Conservation (phyloP, 2,113 vertebrate genomes). For the Muntiacus reevesi region DNA sequence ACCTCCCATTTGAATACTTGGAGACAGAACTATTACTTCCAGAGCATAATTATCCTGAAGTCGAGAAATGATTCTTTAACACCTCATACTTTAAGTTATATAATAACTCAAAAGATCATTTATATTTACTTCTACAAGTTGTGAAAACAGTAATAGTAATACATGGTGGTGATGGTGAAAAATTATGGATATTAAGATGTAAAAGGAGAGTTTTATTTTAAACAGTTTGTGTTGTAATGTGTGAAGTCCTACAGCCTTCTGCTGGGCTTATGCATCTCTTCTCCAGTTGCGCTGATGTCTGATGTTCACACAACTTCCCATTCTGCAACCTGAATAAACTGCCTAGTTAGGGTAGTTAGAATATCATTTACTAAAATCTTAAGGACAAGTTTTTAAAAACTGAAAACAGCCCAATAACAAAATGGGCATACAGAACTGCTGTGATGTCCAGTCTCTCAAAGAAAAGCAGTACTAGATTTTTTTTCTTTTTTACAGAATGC, state of each 20-base stretch:
- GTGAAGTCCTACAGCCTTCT: not conserved
- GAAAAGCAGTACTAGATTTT: not conserved
- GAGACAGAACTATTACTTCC: not conserved
- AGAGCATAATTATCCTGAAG: not conserved
- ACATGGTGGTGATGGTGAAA: not conserved
- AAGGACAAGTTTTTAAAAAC: not conserved
- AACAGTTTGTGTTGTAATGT: not conserved
- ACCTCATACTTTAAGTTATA: not conserved
- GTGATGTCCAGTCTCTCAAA: not conserved
- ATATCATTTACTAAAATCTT: conserved; percentile 10
- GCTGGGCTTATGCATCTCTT: not conserved
- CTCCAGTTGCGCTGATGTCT: not conserved
- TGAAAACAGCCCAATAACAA: not conserved
- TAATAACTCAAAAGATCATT: not conserved
- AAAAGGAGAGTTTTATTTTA: not conserved
- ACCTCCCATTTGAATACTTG: not conserved
- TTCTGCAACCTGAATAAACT: conserved; percentile 2
- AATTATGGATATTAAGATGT: not conserved
- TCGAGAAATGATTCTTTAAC: not conserved
- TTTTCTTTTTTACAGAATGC: conserved; percentile 27
- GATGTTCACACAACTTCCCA: not conserved
- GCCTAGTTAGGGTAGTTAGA: not conserved
- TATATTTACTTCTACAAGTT: not conserved
- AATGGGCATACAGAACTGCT: not conserved
- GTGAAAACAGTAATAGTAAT: not conserved